phyloP scores from a whole-genome alignment of 1,140 invertebrate species.

The Idris sp. region DNA sequence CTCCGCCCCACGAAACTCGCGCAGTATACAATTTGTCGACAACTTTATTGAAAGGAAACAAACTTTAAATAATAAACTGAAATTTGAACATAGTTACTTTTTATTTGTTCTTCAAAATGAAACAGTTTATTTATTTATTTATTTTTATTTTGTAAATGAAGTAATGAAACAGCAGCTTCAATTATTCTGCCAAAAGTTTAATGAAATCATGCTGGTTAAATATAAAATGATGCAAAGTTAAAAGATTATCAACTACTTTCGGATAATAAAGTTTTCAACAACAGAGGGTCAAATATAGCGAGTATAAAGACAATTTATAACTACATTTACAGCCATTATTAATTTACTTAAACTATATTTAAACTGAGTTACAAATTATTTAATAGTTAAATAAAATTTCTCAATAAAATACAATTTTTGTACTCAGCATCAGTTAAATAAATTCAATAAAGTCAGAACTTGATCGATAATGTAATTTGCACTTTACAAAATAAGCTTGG shows the following conservation, averaged over 20 bases:
- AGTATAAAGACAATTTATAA: no score
- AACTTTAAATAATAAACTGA: neutral
- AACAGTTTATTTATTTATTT: no score
- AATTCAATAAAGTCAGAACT: neutral
- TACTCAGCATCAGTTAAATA: neutral
- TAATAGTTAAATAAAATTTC: no score
- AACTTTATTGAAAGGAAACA: constrained; percentile 13
- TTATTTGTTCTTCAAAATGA: no score
- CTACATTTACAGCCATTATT: constrained; percentile 1
- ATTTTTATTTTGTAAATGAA: neutral
- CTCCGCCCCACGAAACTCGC: no score
- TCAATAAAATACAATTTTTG: neutral
- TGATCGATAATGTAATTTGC: constrained; percentile 22
- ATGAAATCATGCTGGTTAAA: neutral
- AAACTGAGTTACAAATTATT: neutral
- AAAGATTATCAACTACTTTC: constrained; percentile 4
- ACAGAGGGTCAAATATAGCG: neutral
- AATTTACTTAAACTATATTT: constrained; percentile 2
- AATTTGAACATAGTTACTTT: no score
- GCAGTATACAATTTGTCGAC: constrained; percentile 21
- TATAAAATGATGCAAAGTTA: constrained; percentile 1
- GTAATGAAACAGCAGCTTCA: neutral
- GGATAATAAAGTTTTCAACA: constrained; percentile 3
- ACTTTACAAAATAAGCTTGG: constrained; percentile 21
- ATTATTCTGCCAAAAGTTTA: neutral